phyloP scores from a whole-genome alignment of 2,888 invertebrate genomes.

The Tetropium fuscum region DNA sequence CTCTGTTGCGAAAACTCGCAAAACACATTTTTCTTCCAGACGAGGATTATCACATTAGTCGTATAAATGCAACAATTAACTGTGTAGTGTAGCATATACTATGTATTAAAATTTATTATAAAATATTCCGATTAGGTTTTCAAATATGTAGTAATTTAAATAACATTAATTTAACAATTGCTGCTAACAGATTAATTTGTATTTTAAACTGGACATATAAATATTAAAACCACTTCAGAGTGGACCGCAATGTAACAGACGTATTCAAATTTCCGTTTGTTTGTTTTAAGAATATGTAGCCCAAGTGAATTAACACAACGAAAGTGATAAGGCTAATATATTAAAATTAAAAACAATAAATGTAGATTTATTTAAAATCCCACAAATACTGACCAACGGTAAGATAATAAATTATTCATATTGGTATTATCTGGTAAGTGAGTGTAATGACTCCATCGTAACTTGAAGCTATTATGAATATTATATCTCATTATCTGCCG shows the following conservation, averaged over 20 bases:
- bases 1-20: too few species aligned
- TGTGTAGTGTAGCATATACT: constrained; percentile 47
- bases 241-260: constrained; percentile 40
- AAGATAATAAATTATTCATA: constrained; percentile 31
- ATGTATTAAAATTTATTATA: constrained; percentile 51
- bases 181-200: constrained; percentile 30
- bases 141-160: constrained; percentile 48
- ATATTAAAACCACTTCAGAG: constrained; percentile 39
- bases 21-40: too few species aligned
- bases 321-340: constrained; percentile 25
- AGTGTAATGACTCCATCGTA: constrained; percentile 27
- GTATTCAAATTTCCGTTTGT: constrained; percentile 35
- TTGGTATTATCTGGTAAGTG: constrained; percentile 24
- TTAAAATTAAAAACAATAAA: constrained; percentile 34
- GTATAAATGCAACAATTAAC: constrained; percentile 38
- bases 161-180: constrained; percentile 50
- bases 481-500: constrained; percentile 23
- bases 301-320: constrained; percentile 30
- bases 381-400: constrained; percentile 26
- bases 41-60: constrained; percentile 27
- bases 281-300: constrained; percentile 35
- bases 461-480: constrained; percentile 29
- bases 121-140: constrained; percentile 47
- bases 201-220: constrained; percentile 18
- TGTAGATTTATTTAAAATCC: constrained; percentile 27